Conservation (phyloP, 2,113 vertebrate species). For the Cryptotis parvus region DNA sequence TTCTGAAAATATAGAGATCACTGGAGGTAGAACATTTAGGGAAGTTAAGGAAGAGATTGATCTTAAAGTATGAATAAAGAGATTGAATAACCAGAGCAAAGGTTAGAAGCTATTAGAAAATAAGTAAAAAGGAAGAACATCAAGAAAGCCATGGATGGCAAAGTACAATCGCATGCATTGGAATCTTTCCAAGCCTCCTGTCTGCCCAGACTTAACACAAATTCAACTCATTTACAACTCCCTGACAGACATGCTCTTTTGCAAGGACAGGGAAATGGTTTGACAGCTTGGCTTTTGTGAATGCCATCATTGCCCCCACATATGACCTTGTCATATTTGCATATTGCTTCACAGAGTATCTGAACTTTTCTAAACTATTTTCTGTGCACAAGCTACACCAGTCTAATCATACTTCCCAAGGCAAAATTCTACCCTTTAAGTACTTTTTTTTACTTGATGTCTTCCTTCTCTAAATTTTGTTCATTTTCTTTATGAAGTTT, state of each 20-base stretch:
- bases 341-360: constrained; percentile 65
- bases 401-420: constrained; percentile 14
- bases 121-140: not conserved
- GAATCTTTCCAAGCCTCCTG: constrained; percentile 66
- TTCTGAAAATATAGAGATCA: constrained; percentile 36
- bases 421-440: not conserved
- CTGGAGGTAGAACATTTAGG: not conserved
- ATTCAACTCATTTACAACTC: constrained; percentile 78
- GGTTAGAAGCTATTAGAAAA: constrained; percentile 1
- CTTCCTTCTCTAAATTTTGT: not conserved
- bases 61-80: not conserved
- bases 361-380: constrained; percentile 57
- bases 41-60: constrained; percentile 25
- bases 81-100: constrained; percentile 40
- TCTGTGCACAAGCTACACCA: not conserved
- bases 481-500: not conserved
- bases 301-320: constrained; percentile 53
- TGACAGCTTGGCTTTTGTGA: constrained; percentile 78
- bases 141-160: constrained; percentile 28
- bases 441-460: not conserved
- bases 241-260: constrained; percentile 75
- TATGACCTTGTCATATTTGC: constrained; percentile 79
- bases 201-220: constrained; percentile 69
- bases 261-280: constrained; percentile 74
- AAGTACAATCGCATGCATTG: constrained; percentile 29